phyloP scores from a whole-genome alignment of 2,888 invertebrate species.

The Zele albiditarsus region DNA sequence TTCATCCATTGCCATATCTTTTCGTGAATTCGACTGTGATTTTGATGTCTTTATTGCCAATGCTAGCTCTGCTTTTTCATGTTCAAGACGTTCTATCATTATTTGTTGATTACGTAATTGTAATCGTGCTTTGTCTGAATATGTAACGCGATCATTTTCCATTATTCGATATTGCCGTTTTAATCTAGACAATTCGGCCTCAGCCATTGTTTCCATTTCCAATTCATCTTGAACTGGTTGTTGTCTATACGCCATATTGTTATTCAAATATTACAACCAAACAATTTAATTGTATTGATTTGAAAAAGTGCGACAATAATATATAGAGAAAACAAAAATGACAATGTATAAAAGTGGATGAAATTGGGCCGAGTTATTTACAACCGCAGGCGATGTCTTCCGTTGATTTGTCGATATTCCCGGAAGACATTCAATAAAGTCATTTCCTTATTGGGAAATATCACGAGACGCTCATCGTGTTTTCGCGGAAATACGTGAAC shows the following conservation, averaged over 20 bases:
- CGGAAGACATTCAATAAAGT: conserved; percentile 34
- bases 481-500: conserved; percentile 25
- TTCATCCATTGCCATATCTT: conserved; percentile 75
- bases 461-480: conserved; percentile 35
- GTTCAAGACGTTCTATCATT: conserved; percentile 77
- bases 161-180: conserved; percentile 88
- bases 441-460: conserved; percentile 40
- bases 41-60: conserved; percentile 77
- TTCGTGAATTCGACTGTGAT: conserved; percentile 76
- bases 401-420: conserved; percentile 21
- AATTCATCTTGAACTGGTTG: conserved; percentile 77
- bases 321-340: neutral
- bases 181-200: conserved; percentile 84
- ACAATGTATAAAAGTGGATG: conserved; percentile 5
- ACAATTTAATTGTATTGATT: conserved; percentile 19
- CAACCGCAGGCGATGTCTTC: neutral
- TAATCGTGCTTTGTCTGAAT: conserved; percentile 81
- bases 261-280: conserved; percentile 5
- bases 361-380: conserved; percentile 19
- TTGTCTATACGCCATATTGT: conserved; percentile 64
- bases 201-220: conserved; percentile 86
- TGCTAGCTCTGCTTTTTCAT: conserved; percentile 79
- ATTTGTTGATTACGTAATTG: conserved; percentile 79
- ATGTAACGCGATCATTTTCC: conserved; percentile 85
- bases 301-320: conserved; percentile 21